A percentile compares a stretch with the other conserved stretches of the same genome.
These are phyloP conservation scores for Lasius fuliginosus DNA, from an alignment of 2,888 invertebrate species.

Conservation along the genomic window DNA sequence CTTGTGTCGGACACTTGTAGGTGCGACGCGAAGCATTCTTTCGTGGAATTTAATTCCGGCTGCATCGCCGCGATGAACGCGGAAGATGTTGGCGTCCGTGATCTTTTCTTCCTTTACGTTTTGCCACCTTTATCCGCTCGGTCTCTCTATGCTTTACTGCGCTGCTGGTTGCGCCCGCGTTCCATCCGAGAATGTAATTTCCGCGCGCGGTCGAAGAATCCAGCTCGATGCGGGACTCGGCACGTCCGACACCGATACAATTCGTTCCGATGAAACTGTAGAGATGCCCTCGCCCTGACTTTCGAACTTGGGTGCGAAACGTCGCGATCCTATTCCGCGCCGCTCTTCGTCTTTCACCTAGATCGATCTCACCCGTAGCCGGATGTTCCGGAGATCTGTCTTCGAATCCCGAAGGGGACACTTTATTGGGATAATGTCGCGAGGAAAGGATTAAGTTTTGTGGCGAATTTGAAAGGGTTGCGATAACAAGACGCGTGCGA, in stretches of 20 bases:
- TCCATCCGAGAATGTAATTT: conserved; percentile 81
- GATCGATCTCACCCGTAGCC: conserved; percentile 38
- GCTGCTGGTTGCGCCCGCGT: conserved; percentile 60
- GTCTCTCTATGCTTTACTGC: conserved; percentile 47
- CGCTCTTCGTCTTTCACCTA: conserved; percentile 34
- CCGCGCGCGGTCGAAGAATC: conserved; percentile 78
- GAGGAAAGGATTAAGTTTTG: conserved; percentile 30
- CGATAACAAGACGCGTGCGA: conserved; percentile 1
- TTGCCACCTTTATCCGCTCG: conserved; percentile 53
- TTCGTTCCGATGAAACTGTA: conserved; percentile 78
- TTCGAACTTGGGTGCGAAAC: conserved; percentile 60
- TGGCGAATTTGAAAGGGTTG: conserved; percentile 24
- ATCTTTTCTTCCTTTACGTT: conserved; percentile 38
- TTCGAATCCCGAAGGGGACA: conserved; percentile 36
- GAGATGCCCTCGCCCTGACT: conserved; percentile 64
- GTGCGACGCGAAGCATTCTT: conserved; percentile 59
- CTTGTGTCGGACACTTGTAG: background rate
- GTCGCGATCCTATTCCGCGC: conserved; percentile 60
- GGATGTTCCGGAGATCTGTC: conserved; percentile 43
- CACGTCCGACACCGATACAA: conserved; percentile 82
- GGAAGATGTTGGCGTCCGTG: conserved; percentile 51
- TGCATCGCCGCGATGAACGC: conserved; percentile 46
- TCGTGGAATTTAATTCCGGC: conserved; percentile 79
- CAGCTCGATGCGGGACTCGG: conserved; percentile 72
- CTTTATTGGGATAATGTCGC: conserved; percentile 31